A percentile compares a stretch with the other conserved stretches of the same genome.
phyloP scores from a whole-genome alignment of 2,888 invertebrate genomes.

The Eupelmus urozonus region DNA sequence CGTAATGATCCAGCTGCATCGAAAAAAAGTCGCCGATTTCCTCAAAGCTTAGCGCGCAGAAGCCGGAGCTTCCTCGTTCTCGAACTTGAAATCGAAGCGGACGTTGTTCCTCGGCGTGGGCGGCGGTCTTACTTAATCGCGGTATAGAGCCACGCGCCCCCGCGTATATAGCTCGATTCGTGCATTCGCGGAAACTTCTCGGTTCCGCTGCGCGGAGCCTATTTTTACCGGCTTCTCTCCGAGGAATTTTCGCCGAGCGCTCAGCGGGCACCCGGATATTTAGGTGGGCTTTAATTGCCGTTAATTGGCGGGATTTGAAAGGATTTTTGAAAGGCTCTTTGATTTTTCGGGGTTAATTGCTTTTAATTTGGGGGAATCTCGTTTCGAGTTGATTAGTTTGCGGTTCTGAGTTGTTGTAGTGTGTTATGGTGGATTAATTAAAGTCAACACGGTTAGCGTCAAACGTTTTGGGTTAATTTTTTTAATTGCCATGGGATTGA shows the following conservation, averaged over 20 bases:
- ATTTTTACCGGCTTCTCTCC: slow-evolving; percentile 30
- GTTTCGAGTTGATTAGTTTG: too few relatives aligned
- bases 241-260: slow-evolving; percentile 13
- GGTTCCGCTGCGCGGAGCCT: not conserved
- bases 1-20: too few relatives aligned
- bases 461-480: too few relatives aligned
- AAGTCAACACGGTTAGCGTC: too few relatives aligned
- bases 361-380: too few relatives aligned
- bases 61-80: not conserved
- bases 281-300: not conserved
- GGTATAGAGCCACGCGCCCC: too few relatives aligned
- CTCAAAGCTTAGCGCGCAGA: not conserved
- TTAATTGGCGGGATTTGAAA: too few relatives aligned
- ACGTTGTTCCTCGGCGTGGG: not conserved
- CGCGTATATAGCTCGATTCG: slow-evolving; percentile 16
- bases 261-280: not conserved
- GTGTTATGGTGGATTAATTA: too few relatives aligned
- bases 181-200: slow-evolving; percentile 42
- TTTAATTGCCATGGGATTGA: too few relatives aligned
- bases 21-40: not conserved
- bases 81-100: slow-evolving; percentile 50
- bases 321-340: too few relatives aligned
- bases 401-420: too few relatives aligned
- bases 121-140: slow-evolving; percentile 30
- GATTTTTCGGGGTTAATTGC: too few relatives aligned